Evolutionary conservation across 1,140 invertebrate genomes (phyloP).

Genomic region (Anagrus nilaparvatae): DNA sequence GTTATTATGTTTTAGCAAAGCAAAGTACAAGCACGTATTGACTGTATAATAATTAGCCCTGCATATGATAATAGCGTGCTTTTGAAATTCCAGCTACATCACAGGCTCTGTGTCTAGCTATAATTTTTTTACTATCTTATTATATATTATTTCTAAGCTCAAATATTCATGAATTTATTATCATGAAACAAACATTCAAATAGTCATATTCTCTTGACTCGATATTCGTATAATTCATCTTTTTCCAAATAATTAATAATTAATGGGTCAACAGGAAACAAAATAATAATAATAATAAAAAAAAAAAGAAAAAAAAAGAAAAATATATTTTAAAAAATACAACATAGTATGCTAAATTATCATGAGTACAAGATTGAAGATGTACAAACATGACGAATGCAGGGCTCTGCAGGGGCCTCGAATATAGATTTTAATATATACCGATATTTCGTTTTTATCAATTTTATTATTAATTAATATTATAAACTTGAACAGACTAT

Average conservation of each 20-base stretch:
- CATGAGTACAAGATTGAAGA: constrained; percentile 22
- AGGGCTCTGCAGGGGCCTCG: constrained; percentile 24
- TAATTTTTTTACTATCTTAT: constrained; percentile 30
- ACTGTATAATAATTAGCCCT: too few relatives aligned
- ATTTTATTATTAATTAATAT: constrained; percentile 1
- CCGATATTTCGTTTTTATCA: constrained; percentile 13
- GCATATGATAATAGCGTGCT: constrained; percentile 26
- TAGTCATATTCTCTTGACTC: constrained; percentile 19
- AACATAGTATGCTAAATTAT: constrained; percentile 24
- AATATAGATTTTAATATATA: constrained; percentile 27
- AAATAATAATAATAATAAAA: background rate
- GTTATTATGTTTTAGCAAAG: constrained; percentile 10
- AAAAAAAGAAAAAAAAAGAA: constrained; percentile 7
- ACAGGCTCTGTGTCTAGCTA: constrained; percentile 37
- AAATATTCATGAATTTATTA: too few relatives aligned
- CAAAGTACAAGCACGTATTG: constrained; percentile 14
- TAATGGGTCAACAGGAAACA: constrained; percentile 2
- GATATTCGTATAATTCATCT: constrained; percentile 10
- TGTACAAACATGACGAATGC: constrained; percentile 24
- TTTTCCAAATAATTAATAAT: too few relatives aligned
- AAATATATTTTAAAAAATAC: constrained; percentile 28
- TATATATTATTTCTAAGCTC: too few relatives aligned
- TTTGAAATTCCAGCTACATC: constrained; percentile 35
- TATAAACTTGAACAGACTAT: background rate
- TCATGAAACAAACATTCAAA: constrained; percentile 26